Base-by-base conservation (phyloP, 2,888 invertebrate species). In the Epistrophe eligans region DNA sequence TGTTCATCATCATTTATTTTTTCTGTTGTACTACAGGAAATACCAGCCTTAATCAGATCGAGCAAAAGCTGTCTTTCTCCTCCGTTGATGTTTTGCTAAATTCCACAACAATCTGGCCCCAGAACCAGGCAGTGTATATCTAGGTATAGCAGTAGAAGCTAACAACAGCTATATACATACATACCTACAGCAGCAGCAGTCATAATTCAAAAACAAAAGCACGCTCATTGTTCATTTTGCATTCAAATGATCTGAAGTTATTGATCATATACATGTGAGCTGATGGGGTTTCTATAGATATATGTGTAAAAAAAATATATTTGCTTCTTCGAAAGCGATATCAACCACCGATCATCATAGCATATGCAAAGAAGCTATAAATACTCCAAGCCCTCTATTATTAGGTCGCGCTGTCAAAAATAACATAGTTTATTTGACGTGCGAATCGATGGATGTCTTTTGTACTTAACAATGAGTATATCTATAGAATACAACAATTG, bases 141-240 rank as follows among this genome's bases (percentile, higher is more conserved):
- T 28, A 28, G n/a, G 32, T 32, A 32, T 32, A 2, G 28, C 2
- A 40, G n/a, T 55, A 52, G n/a, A n/a, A 71, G 6, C 28, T 3
- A 52, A 32, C 32, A 32, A 7, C 32, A 32, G 32, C 32, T 6
- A 24, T 24, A 24, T 24, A 3, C 3, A 24, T 24, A 24, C 24
- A 7, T 32, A 32, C 5, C 5, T 32, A 32, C 7, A 24, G 32
- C 32, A 35, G 7, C 15, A 50, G 19, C 66, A 67, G 70, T 87
- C 74, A 87, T 87, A 87, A 87, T 73, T 87, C 87, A 87, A 87
- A 87, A 87, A 62, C 87, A 87, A 87, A 87, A 83, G 87, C 87
- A 83, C 87, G 87, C 87, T 87, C 87, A 83, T 83, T 83, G 87
- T 79, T 58, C 60, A 79, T 79, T 87, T 79, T 45, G 87, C 83